A percentile compares a stretch with the other conserved stretches of the same genome.
Conservation (phyloP, 2,113 vertebrate genomes). For the Aegypius monachus region DNA sequence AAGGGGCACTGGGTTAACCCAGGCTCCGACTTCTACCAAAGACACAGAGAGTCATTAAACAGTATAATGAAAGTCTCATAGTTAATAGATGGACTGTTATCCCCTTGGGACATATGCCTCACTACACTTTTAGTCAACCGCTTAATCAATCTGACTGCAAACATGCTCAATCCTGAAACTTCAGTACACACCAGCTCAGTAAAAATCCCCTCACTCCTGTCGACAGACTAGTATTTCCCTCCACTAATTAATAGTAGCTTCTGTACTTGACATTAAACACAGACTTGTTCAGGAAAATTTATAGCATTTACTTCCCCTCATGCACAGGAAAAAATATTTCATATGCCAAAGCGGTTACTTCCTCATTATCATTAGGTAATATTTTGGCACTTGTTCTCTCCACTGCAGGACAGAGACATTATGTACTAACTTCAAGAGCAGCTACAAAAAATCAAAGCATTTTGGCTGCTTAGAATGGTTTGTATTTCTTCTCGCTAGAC, state of each 20-base stretch:
- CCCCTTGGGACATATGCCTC: neutral
- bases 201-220: neutral
- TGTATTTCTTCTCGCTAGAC: neutral
- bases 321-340: slow-evolving; percentile 50
- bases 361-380: slow-evolving; percentile 46
- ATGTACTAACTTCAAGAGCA: slow-evolving; percentile 18
- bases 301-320: slow-evolving; percentile 27
- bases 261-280: slow-evolving; percentile 46
- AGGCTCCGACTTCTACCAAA: neutral
- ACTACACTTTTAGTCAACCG: neutral
- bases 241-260: slow-evolving; percentile 19
- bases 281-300: slow-evolving; percentile 34
- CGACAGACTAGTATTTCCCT: neutral
- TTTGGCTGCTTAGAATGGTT: neutral
- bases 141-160: slow-evolving; percentile 19
- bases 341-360: slow-evolving; percentile 21
- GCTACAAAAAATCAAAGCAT: neutral
- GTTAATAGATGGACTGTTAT: neutral
- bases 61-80: neutral
- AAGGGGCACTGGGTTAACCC: neutral
- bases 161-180: neutral
- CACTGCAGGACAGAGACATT: neutral
- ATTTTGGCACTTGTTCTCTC: slow-evolving; percentile 37
- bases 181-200: neutral
- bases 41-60: neutral